Conservation (phyloP, 2,797 vertebrate species). For the Cynopterus sphinx region DNA sequence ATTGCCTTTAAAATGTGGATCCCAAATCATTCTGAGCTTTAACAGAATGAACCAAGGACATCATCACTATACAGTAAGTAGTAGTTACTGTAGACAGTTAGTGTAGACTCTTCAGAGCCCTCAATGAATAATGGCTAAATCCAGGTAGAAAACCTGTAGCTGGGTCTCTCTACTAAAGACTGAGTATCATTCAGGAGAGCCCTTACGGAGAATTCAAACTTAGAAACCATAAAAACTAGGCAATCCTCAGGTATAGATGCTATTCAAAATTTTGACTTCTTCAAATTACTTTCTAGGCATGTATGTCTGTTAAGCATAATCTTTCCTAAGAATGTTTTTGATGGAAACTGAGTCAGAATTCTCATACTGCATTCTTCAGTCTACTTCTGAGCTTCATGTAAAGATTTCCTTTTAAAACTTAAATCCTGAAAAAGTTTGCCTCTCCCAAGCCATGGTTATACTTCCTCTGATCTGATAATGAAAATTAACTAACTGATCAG, state of each 20-base stretch:
- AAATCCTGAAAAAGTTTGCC: background rate
- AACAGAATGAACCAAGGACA: background rate
- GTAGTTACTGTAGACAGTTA: background rate
- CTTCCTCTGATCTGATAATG: background rate
- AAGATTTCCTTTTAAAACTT: conserved; percentile 19
- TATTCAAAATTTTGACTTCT: background rate
- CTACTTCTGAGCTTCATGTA: background rate
- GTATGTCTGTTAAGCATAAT: background rate
- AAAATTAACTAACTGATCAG: conserved; percentile 8
- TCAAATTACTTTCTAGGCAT: background rate
- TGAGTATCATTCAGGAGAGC: background rate
- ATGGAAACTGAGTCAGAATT: background rate
- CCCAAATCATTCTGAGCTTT: background rate
- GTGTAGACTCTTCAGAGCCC: background rate
- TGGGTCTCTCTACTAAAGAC: background rate
- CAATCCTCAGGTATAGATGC: background rate
- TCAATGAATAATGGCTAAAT: background rate
- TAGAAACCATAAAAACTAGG: background rate
- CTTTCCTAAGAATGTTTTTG: background rate
- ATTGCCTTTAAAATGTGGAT: background rate
- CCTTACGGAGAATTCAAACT: background rate
- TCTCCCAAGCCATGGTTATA: background rate
- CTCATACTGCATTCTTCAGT: background rate
- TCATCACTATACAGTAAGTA: background rate
- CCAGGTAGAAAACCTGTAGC: background rate